Percentiles rank a stretch among this genome's conserved stretches.
These are phyloP conservation scores for Sebastes wilsoni DNA, from an alignment of 2,797 vertebrate genomes.

Conservation along the genomic window DNA sequence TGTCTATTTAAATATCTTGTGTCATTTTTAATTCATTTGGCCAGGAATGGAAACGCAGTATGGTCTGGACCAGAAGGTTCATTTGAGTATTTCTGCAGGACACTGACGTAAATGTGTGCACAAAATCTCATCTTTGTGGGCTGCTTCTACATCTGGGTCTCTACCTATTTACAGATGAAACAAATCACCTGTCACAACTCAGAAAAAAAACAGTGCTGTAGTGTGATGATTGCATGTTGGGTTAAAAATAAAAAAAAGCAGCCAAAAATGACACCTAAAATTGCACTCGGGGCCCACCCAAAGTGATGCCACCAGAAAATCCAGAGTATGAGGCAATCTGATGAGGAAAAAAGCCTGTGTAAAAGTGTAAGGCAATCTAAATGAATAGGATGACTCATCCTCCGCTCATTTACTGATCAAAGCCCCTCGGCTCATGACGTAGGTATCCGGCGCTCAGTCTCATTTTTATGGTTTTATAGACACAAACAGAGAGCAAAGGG, in stretches of 20 bases:
- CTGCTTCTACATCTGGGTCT: slow-evolving; percentile 3
- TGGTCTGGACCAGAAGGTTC: slow-evolving; percentile 36
- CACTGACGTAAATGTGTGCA: slow-evolving; percentile 30
- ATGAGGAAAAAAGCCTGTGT: slow-evolving; percentile 44
- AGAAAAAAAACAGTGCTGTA: background rate
- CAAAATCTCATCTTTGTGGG: slow-evolving; percentile 26
- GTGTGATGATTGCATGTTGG: background rate
- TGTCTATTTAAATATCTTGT: slow-evolving; percentile 60
- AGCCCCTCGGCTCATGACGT: slow-evolving; percentile 61
- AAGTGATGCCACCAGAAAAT: slow-evolving; percentile 23
- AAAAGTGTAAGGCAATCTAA: slow-evolving; percentile 50
- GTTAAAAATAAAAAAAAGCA: slow-evolving; percentile 15
- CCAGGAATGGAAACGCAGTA: slow-evolving; percentile 44
- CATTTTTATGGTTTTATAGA: slow-evolving; percentile 51
- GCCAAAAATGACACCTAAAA: slow-evolving; percentile 9
- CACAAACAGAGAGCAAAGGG: slow-evolving; percentile 38
- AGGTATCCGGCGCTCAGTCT: slow-evolving; percentile 20
- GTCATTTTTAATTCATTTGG: slow-evolving; percentile 64
- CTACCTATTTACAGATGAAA: slow-evolving; percentile 34
- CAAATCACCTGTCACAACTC: slow-evolving; percentile 26
- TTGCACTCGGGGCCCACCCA: background rate
- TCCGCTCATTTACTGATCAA: slow-evolving; percentile 61
- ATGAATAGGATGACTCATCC: slow-evolving; percentile 70
- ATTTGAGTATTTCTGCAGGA: slow-evolving; percentile 62
- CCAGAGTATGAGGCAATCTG: slow-evolving; percentile 35